Evolutionary conservation across 2,113 vertebrate species (phyloP).

Genomic region (Ailuropoda melanoleuca): DNA sequence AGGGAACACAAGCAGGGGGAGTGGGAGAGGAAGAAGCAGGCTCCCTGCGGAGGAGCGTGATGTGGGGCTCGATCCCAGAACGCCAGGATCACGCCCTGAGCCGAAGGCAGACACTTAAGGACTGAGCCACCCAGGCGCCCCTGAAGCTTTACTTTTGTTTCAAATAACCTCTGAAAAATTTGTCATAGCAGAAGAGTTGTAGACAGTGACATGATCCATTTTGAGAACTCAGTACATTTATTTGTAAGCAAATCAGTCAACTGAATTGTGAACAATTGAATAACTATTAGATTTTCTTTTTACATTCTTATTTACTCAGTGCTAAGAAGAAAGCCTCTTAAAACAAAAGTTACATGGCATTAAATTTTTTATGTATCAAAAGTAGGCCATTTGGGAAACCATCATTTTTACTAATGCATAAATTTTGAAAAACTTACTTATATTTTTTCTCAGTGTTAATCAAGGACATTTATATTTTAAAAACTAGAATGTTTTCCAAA

Average conservation of each 20-base stretch:
- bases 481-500: not conserved
- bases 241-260: not conserved
- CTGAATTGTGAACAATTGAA: not conserved
- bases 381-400: not conserved
- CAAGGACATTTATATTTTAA: not conserved
- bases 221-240: not conserved
- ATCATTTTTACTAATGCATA: not conserved
- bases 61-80: too few relatives aligned
- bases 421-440: not conserved
- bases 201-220: not conserved
- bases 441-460: not conserved
- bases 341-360: not conserved
- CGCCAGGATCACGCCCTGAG: too few relatives aligned
- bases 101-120: too few relatives aligned
- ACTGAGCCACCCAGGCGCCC: too few relatives aligned
- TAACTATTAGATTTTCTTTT: not conserved
- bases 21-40: too few relatives aligned
- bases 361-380: conserved; percentile 3
- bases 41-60: too few relatives aligned
- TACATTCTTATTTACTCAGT: not conserved
- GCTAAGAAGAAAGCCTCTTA: not conserved
- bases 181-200: not conserved
- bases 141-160: not conserved
- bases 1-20: too few relatives aligned
- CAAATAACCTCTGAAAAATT: not conserved